These are phyloP conservation scores for Enteromius trimaculatus DNA, from an alignment of 2,797 vertebrate species.

Conservation along the genomic window DNA sequence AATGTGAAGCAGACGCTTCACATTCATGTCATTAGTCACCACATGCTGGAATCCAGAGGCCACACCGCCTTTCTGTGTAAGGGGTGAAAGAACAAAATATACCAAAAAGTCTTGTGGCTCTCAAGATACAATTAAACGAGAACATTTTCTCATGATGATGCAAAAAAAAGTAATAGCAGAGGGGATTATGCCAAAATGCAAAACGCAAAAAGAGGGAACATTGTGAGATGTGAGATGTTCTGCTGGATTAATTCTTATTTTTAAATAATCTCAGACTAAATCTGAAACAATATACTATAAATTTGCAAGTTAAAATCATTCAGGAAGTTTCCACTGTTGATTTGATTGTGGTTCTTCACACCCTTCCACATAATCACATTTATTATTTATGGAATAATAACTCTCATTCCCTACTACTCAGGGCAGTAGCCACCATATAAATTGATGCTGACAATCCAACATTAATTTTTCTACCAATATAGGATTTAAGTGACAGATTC, in stretches of 20 bases:
- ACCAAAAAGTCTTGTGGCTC: background rate
- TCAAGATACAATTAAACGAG: background rate
- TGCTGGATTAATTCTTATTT: background rate
- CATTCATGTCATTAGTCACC: conserved; percentile 57
- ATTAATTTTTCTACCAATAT: background rate
- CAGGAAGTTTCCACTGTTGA: background rate
- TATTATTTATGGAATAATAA: background rate
- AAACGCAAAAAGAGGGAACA: background rate
- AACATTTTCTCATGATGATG: too few relatives aligned
- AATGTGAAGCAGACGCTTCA: conserved; percentile 69
- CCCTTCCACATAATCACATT: background rate
- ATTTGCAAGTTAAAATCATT: background rate
- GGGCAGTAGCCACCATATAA: background rate
- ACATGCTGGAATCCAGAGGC: conserved; percentile 75
- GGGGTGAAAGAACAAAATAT: background rate
- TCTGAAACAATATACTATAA: background rate
- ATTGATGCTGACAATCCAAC: background rate
- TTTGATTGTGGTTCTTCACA: background rate
- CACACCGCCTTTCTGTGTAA: conserved; percentile 74
- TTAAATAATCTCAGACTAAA: background rate
- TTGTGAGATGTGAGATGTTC: background rate
- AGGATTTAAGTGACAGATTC: background rate
- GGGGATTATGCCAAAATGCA: background rate
- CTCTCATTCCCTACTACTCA: background rate
- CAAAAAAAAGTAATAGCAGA: background rate